phyloP scores from a whole-genome alignment of 2,888 invertebrate genomes.

The Ischnus inquisitorius region DNA sequence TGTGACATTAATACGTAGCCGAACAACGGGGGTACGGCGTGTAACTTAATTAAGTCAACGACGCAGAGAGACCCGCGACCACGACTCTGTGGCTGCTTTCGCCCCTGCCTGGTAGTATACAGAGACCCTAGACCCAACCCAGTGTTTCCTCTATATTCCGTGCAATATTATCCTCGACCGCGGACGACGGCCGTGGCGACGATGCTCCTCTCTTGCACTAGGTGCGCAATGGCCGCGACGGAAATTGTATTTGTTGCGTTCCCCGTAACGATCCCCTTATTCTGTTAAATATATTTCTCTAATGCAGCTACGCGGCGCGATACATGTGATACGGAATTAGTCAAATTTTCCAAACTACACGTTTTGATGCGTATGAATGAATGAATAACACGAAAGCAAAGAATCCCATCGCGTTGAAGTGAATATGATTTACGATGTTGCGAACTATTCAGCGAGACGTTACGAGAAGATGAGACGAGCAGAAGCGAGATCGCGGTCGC shows the following conservation, averaged over 20 bases:
- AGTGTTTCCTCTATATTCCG: constrained; percentile 80
- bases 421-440: constrained; percentile 40
- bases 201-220: constrained; percentile 71
- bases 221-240: constrained; percentile 79
- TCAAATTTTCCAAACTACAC: constrained; percentile 21
- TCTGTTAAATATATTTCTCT: constrained; percentile 74
- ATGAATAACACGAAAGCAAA: constrained; percentile 8
- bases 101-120: constrained; percentile 46
- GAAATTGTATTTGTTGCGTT: constrained; percentile 83
- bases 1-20: constrained; percentile 83
- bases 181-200: constrained; percentile 70
- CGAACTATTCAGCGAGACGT: constrained; percentile 15
- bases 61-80: constrained; percentile 81
- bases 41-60: constrained; percentile 86
- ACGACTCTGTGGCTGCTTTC: constrained; percentile 82
- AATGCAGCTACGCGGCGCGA: constrained; percentile 62
- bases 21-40: constrained; percentile 77
- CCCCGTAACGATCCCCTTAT: constrained; percentile 71
- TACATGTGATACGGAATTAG: constrained; percentile 39
- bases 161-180: constrained; percentile 67
- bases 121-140: constrained; percentile 48
- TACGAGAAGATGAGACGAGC: constrained; percentile 51
- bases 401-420: neutral
- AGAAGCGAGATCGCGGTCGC: constrained; percentile 72
- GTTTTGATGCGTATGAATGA: constrained; percentile 7